Evolutionary conservation across 1,140 invertebrate genomes (phyloP).

Genomic region (Nymphalis io): DNA sequence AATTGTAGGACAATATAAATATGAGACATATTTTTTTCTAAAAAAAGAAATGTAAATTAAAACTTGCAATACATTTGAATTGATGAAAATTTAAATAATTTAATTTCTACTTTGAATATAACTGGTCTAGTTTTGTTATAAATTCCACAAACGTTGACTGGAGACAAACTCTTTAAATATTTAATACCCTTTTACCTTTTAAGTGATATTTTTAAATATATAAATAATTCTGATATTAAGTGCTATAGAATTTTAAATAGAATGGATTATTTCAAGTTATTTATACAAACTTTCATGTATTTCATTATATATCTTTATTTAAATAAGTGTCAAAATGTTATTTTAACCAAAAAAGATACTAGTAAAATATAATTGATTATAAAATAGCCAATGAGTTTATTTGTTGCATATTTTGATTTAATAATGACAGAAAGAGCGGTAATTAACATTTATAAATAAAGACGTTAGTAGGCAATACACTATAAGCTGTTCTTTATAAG

Average conservation of each 20-base stretch:
- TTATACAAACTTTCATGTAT: neutral
- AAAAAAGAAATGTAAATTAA: no score
- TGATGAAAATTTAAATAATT: no score
- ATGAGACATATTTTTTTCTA: no score
- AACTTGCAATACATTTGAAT: no score
- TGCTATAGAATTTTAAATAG: neutral
- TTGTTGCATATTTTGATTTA: no score
- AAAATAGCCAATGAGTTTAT: no score
- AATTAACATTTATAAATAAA: no score
- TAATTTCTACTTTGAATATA: neutral
- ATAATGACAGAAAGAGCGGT: no score
- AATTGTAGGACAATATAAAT: no score
- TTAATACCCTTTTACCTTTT: neutral
- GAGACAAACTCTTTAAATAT: constrained; percentile 1
- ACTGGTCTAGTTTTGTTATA: neutral
- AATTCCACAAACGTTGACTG: neutral
- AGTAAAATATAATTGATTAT: no score
- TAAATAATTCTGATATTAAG: constrained; percentile 3
- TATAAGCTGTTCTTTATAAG: neutral
- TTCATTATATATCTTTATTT: neutral
- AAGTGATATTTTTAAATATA: neutral
- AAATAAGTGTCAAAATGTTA: neutral
- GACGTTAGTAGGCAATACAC: no score
- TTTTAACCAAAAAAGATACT: no score
- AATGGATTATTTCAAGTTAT: neutral